Conservation (phyloP, 2,888 invertebrate genomes). For the Leptinotarsa rubiginosa region DNA sequence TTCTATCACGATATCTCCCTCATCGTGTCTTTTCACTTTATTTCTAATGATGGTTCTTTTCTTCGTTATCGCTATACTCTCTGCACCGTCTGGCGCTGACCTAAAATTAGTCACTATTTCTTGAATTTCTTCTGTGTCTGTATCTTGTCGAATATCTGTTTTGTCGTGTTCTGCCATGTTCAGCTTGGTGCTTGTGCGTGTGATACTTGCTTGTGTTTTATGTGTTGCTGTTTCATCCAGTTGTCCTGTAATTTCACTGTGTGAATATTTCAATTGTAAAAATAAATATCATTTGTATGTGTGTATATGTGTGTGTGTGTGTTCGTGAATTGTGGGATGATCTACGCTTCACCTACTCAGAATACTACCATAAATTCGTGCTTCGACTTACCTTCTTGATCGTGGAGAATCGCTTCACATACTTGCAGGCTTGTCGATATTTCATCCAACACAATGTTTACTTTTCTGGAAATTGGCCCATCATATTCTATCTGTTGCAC, state of each 20-base stretch:
- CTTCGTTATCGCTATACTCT: conserved; percentile 70
- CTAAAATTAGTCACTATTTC: conserved; percentile 73
- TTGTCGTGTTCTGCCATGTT: conserved; percentile 62
- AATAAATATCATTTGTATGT: conserved; percentile 43
- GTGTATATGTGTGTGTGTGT: conserved; percentile 42
- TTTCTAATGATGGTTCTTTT: conserved; percentile 70
- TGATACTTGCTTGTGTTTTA: conserved; percentile 63
- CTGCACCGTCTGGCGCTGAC: conserved; percentile 67
- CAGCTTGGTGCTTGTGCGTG: conserved; percentile 59
- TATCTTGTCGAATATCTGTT: conserved; percentile 60
- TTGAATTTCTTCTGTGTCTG: conserved; percentile 68
- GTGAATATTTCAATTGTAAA: conserved; percentile 38
- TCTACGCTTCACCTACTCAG: conserved; percentile 42
- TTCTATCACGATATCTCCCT: conserved; percentile 70
- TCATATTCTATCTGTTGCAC: conserved; percentile 65
- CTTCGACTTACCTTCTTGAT: conserved; percentile 67
- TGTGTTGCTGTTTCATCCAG: conserved; percentile 64
- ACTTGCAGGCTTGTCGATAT: conserved; percentile 64
- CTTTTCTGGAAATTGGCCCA: conserved; percentile 66
- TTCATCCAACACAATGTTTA: conserved; percentile 62
- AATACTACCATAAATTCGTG: conserved; percentile 33
- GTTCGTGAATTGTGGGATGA: conserved; percentile 16
- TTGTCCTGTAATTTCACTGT: conserved; percentile 61
- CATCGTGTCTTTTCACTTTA: conserved; percentile 51
- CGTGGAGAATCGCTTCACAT: conserved; percentile 67